Percentiles rank a stretch among this genome's conserved stretches.
Evolutionary conservation across 2,888 invertebrate genomes (phyloP).

Genomic region (Tubulanus polymorphus): DNA sequence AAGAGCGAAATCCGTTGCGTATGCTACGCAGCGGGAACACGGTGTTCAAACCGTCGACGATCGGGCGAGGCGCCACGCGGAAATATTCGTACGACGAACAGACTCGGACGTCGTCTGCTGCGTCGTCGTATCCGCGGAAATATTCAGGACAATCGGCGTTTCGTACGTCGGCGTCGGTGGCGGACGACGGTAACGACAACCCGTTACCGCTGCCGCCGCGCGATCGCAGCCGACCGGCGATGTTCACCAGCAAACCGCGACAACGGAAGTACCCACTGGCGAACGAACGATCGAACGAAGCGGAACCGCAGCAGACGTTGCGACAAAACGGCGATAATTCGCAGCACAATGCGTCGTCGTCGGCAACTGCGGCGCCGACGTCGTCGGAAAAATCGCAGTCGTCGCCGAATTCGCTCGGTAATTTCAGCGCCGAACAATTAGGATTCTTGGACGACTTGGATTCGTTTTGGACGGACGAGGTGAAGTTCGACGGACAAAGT

Average conservation of each 20-base stretch:
- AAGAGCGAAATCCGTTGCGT: constrained; percentile 63
- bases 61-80: constrained; percentile 24
- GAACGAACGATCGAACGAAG: constrained; percentile 11
- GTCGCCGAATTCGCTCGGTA: constrained; percentile 11
- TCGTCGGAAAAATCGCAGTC: neutral
- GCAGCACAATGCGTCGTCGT: neutral
- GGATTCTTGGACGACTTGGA: constrained; percentile 40
- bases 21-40: constrained; percentile 57
- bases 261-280: constrained; percentile 78
- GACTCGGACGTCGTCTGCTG: neutral
- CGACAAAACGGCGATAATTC: neutral
- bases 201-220: constrained; percentile 76
- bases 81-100: neutral
- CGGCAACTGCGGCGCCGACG: neutral
- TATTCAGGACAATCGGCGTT: neutral
- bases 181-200: constrained; percentile 21
- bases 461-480: constrained; percentile 43
- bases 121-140: neutral
- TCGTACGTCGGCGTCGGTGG: too few species aligned
- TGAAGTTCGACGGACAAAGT: constrained; percentile 55
- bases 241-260: constrained; percentile 63
- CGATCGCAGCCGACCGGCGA: constrained; percentile 62
- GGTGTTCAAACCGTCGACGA: constrained; percentile 37
- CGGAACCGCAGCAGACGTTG: neutral
- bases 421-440: constrained; percentile 37